Conservation (phyloP, 2,797 vertebrate genomes). For the Fundulus diaphanus region DNA sequence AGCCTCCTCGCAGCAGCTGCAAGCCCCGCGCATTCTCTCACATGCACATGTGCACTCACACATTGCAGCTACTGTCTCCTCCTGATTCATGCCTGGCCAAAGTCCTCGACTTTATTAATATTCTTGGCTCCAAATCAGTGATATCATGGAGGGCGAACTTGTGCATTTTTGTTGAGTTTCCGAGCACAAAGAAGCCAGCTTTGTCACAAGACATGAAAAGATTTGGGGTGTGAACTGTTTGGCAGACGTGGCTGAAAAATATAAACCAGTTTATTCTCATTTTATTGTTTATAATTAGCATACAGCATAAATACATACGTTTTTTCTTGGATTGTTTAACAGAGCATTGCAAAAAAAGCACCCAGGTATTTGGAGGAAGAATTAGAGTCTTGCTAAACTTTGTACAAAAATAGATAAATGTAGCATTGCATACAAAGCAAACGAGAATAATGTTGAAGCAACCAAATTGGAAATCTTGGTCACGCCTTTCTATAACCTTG, state of each 20-base stretch:
- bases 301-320: neutral
- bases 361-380: neutral
- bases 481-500: neutral
- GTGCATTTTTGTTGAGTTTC: constrained; percentile 56
- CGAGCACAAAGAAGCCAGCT: constrained; percentile 50
- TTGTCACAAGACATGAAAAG: constrained; percentile 57
- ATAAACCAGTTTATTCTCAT: neutral
- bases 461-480: too few species aligned
- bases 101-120: constrained; percentile 73
- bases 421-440: too few species aligned
- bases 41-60: constrained; percentile 33
- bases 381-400: neutral
- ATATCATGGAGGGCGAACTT: constrained; percentile 63
- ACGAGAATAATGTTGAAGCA: too few species aligned
- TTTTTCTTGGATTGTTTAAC: neutral
- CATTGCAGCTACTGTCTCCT: constrained; percentile 38
- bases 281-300: neutral
- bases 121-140: constrained; percentile 72
- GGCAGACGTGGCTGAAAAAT: constrained; percentile 52
- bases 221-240: constrained; percentile 37
- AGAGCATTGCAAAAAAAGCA: neutral
- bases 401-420: neutral
- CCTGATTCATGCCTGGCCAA: constrained; percentile 78
- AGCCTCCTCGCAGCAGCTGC: constrained; percentile 76
- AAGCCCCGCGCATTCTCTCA: constrained; percentile 68